phyloP scores from a whole-genome alignment of 2,113 vertebrate species.

The Noctilio leporinus region DNA sequence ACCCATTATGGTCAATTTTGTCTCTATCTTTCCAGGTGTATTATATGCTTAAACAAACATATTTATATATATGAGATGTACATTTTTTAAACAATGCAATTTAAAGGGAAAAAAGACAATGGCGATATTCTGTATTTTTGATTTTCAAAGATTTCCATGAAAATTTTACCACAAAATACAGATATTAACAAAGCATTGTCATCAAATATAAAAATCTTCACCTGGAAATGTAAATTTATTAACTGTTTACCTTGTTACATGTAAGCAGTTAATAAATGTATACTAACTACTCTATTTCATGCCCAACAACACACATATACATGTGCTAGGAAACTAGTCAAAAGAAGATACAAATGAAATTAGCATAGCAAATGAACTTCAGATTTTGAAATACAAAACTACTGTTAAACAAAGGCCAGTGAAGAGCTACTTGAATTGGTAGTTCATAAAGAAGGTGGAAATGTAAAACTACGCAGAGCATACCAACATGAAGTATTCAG shows the following conservation, averaged over 20 bases:
- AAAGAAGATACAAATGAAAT: not conserved
- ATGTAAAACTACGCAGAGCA: not conserved
- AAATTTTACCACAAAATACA: not conserved
- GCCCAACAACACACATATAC: not conserved
- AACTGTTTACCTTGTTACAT: too few species aligned
- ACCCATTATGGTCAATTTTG: not conserved
- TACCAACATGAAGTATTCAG: not conserved
- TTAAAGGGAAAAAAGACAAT: not conserved
- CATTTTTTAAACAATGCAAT: not conserved
- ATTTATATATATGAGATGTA: not conserved
- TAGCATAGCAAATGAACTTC: not conserved
- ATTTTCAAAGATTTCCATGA: not conserved
- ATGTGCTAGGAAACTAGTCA: not conserved
- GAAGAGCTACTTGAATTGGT: not conserved
- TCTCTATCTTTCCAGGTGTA: not conserved
- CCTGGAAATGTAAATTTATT: too few species aligned
- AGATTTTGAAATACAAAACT: not conserved
- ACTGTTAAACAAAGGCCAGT: not conserved
- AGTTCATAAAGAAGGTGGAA: not conserved
- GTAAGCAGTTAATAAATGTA: not conserved
- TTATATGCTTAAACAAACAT: not conserved
- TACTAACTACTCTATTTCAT: not conserved
- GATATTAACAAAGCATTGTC: not conserved
- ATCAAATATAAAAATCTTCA: not conserved
- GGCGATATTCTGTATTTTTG: not conserved